Percentiles rank a stretch among this genome's conserved stretches.
These are phyloP conservation scores for Argynnis bischoffii DNA, from an alignment of 2,888 invertebrate species.

Conservation along the genomic window DNA sequence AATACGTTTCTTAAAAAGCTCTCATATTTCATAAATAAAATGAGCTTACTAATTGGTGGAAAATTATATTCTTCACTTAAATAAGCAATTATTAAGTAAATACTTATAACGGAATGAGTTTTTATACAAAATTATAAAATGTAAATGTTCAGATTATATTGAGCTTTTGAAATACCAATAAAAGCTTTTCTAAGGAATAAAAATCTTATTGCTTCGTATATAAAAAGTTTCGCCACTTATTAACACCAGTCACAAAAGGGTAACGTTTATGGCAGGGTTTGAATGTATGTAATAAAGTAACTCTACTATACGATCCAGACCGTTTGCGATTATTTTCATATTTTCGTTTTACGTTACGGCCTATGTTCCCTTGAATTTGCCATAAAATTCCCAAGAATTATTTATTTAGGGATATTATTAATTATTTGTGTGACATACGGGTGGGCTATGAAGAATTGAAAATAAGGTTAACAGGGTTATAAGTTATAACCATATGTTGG, in stretches of 20 bases:
- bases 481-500: too few relatives aligned
- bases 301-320: slow-evolving; percentile 3
- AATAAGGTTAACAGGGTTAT: too few relatives aligned
- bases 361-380: not conserved
- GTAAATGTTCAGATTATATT: not conserved
- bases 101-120: too few relatives aligned
- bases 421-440: too few relatives aligned
- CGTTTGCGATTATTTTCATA: slow-evolving; percentile 13
- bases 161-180: slow-evolving; percentile 1
- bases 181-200: slow-evolving; percentile 13
- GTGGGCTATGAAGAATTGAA: too few relatives aligned
- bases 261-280: slow-evolving; percentile 12
- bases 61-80: too few relatives aligned
- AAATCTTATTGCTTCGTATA: slow-evolving; percentile 2
- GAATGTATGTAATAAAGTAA: slow-evolving; percentile 16
- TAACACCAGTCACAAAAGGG: slow-evolving; percentile 23
- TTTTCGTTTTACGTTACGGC: slow-evolving; percentile 6
- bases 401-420: too few relatives aligned
- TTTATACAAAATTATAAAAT: not conserved
- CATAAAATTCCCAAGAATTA: too few relatives aligned
- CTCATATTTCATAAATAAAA: not conserved
- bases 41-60: not conserved
- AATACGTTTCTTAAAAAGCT: not conserved
- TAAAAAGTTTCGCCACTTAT: slow-evolving; percentile 17
- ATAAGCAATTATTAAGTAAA: too few relatives aligned